These are phyloP conservation scores for Laodelphax striatellus DNA, from an alignment of 1,140 invertebrate species.

Conservation along the genomic window DNA sequence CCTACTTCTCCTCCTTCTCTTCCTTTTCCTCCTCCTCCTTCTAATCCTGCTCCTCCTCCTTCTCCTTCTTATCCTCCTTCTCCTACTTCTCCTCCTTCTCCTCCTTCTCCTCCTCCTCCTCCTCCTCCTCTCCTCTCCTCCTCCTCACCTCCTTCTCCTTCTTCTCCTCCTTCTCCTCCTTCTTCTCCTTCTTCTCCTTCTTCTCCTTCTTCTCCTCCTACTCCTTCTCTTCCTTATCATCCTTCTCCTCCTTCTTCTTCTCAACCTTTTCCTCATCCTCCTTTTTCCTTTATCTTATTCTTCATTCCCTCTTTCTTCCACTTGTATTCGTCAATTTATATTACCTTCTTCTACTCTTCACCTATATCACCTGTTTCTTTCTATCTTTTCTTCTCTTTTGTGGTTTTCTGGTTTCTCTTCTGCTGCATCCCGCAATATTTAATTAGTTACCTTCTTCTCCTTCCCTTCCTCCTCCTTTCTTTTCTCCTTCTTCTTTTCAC, in stretches of 20 bases:
- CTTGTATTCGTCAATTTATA: neutral
- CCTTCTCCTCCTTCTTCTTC: neutral
- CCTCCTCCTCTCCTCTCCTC: neutral
- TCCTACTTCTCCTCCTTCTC: neutral
- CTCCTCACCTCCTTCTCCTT: too few relatives aligned
- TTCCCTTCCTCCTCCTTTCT: too few relatives aligned
- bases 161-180: too few relatives aligned
- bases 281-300: neutral
- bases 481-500: too few relatives aligned
- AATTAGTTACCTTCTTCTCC: too few relatives aligned
- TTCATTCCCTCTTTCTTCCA: neutral
- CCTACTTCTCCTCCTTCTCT: neutral
- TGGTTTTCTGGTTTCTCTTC: too few relatives aligned
- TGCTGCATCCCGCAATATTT: too few relatives aligned
- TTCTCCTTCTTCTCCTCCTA: neutral
- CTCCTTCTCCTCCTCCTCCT: too few relatives aligned
- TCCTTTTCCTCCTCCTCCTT: neutral
- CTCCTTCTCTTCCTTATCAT: neutral
- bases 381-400: too few relatives aligned
- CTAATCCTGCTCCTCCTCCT: neutral
- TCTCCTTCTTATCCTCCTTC: neutral
- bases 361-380: too few relatives aligned
- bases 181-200: too few relatives aligned
- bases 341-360: neutral
- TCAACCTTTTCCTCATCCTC: neutral